Evolutionary conservation across 2,888 invertebrate species (phyloP).

Genomic region (Tetropium fuscum): DNA sequence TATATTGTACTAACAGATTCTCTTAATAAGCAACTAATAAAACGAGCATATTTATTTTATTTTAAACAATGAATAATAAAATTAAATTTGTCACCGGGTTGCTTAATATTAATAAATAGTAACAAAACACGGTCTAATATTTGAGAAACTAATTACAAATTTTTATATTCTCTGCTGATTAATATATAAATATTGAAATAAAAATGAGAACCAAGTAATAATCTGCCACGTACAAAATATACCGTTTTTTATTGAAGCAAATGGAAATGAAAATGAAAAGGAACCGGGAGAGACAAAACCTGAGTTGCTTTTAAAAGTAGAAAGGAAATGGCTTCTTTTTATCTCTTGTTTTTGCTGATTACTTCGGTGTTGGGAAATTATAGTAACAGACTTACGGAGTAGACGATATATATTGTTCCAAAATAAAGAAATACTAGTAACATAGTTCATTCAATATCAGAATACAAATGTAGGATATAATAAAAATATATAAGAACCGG

Average conservation of each 20-base stretch:
- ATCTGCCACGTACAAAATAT: background rate
- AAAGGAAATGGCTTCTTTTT: conserved; percentile 18
- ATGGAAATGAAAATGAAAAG: conserved; percentile 11
- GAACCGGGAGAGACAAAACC: conserved; percentile 11
- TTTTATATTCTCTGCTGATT: background rate
- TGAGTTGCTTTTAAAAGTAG: conserved; percentile 16
- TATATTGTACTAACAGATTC: too few relatives aligned
- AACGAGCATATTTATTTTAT: too few relatives aligned
- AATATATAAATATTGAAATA: background rate
- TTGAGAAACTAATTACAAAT: background rate
- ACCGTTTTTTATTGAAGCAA: conserved; percentile 1
- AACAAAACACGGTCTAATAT: too few relatives aligned
- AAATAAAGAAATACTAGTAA: too few relatives aligned
- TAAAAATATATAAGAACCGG: too few relatives aligned
- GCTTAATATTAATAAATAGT: too few relatives aligned
- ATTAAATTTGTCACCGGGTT: too few relatives aligned
- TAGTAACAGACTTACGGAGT: conserved; percentile 6
- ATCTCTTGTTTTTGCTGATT: conserved; percentile 22
- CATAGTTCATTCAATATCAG: too few relatives aligned
- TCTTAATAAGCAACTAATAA: too few relatives aligned
- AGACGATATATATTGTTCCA: conserved; percentile 12
- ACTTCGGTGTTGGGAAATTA: conserved; percentile 19
- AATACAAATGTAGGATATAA: too few relatives aligned
- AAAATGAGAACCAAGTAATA: background rate
- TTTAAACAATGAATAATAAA: too few relatives aligned